A percentile compares a stretch with the other conserved stretches of the same genome.
phyloP scores from a whole-genome alignment of 1,140 invertebrate genomes.

The Acyrthosiphon pisum region DNA sequence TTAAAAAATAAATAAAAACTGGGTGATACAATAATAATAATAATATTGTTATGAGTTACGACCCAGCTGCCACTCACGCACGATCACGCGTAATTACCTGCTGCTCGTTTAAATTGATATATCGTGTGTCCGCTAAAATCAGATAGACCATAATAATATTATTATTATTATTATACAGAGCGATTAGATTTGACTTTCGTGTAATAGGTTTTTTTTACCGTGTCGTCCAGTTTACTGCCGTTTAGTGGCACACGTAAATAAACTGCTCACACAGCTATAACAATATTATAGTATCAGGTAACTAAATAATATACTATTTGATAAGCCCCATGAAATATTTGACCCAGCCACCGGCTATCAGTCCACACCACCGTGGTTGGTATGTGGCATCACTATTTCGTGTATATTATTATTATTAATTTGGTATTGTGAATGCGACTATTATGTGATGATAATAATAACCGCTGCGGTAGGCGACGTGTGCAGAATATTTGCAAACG shows the following conservation, averaged over 20 bases:
- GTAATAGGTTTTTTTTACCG: neutral
- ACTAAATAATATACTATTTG: neutral
- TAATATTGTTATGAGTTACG: neutral
- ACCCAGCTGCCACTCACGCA: neutral
- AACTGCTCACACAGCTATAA: too few species aligned
- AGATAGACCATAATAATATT: neutral
- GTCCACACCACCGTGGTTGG: too few species aligned
- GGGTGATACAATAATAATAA: neutral
- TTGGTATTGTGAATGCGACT: neutral
- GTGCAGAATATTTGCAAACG: neutral
- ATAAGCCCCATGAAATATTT: neutral
- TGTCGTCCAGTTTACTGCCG: neutral
- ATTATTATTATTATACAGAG: neutral
- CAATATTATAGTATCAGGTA: too few species aligned
- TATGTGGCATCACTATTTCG: neutral
- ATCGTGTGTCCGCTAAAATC: neutral
- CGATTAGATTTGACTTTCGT: neutral
- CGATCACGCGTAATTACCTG: neutral
- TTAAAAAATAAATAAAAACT: neutral
- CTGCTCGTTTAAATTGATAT: neutral
- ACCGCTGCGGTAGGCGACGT: neutral
- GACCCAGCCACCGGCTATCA: neutral
- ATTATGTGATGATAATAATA: neutral
- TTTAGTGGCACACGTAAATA: neutral
- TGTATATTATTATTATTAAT: too few species aligned